A percentile compares a stretch with the other conserved stretches of the same genome.
Conservation (phyloP, 1,140 invertebrate genomes). For the Neodiprion fabricii region DNA sequence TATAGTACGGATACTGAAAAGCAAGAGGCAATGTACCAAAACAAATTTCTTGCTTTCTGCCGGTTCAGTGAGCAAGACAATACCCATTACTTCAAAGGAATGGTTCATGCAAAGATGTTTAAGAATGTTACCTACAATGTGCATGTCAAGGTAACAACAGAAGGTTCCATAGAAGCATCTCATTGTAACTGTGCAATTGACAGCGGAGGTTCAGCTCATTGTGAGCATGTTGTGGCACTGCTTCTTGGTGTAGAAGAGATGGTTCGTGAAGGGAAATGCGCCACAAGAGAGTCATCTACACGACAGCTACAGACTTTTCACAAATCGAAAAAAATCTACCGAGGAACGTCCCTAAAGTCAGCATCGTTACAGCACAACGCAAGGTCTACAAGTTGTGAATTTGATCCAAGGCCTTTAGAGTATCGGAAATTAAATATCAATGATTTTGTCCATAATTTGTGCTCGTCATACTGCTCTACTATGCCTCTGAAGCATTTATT, state of each 20-base stretch:
- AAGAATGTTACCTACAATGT: slow-evolving; percentile 23
- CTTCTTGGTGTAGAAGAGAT: slow-evolving; percentile 22
- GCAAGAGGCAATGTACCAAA: no score
- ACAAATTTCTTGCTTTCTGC: no score
- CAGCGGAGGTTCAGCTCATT: slow-evolving; percentile 19
- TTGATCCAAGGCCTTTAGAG: slow-evolving; percentile 21
- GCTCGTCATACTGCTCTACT: slow-evolving; percentile 19
- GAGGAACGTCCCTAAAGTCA: slow-evolving; percentile 15
- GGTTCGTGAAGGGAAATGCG: slow-evolving; percentile 1
- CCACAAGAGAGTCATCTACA: slow-evolving; percentile 13
- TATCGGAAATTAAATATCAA: slow-evolving; percentile 17
- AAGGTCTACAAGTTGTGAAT: slow-evolving; percentile 11
- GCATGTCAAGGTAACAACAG: slow-evolving; percentile 16
- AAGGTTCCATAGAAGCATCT: slow-evolving; percentile 17
- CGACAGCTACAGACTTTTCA: slow-evolving; percentile 25
- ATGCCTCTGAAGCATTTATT: slow-evolving; percentile 20
- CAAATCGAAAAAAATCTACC: slow-evolving; percentile 18
- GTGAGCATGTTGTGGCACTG: slow-evolving; percentile 23
- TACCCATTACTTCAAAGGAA: no score
- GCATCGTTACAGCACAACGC: slow-evolving; percentile 1
- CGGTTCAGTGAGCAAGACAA: no score
- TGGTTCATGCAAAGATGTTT: no score
- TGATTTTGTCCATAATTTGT: slow-evolving; percentile 15
- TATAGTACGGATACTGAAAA: no score
- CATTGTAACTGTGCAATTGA: slow-evolving; percentile 23